A percentile compares a stretch with the other conserved stretches of the same genome.
phyloP scores from a whole-genome alignment of 1,140 invertebrate genomes.

The Physella acuta region DNA sequence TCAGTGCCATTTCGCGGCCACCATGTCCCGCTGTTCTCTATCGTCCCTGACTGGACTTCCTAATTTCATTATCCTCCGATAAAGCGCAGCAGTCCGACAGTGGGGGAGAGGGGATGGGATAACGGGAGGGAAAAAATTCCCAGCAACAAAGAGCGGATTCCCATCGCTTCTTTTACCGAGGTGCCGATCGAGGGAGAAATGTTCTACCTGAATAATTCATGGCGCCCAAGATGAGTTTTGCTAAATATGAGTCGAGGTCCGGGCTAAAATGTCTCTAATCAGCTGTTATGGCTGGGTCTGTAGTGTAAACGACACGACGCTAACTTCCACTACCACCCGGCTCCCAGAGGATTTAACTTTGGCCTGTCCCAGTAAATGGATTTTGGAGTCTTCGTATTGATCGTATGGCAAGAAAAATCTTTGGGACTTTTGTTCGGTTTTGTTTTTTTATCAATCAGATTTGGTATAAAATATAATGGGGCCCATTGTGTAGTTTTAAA shows the following conservation, averaged over 20 bases:
- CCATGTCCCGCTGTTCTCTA: constrained; percentile 15
- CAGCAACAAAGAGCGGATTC: constrained; percentile 8
- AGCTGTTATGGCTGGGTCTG: constrained; percentile 8
- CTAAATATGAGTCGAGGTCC: constrained; percentile 16
- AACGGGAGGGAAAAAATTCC: neutral
- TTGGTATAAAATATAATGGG: too few species aligned
- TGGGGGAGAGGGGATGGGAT: neutral
- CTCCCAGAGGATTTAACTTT: neutral
- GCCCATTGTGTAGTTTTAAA: too few species aligned
- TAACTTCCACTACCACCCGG: neutral
- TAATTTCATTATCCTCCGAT: constrained; percentile 24
- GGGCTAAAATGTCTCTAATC: constrained; percentile 20
- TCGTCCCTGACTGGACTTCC: constrained; percentile 9
- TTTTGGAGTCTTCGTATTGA: neutral
- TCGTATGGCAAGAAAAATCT: too few species aligned
- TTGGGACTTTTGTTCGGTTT: too few species aligned
- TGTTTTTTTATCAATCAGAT: too few species aligned
- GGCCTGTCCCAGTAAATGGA: neutral
- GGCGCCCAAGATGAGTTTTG: constrained; percentile 19
- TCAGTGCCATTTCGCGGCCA: constrained; percentile 14
- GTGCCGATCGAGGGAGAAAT: neutral
- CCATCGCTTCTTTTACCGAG: constrained; percentile 13
- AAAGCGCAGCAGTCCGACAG: constrained; percentile 17
- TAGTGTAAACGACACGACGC: neutral
- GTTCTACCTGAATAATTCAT: constrained; percentile 20